phyloP scores from a whole-genome alignment of 2,113 vertebrate species.

The Archilochus colubris region DNA sequence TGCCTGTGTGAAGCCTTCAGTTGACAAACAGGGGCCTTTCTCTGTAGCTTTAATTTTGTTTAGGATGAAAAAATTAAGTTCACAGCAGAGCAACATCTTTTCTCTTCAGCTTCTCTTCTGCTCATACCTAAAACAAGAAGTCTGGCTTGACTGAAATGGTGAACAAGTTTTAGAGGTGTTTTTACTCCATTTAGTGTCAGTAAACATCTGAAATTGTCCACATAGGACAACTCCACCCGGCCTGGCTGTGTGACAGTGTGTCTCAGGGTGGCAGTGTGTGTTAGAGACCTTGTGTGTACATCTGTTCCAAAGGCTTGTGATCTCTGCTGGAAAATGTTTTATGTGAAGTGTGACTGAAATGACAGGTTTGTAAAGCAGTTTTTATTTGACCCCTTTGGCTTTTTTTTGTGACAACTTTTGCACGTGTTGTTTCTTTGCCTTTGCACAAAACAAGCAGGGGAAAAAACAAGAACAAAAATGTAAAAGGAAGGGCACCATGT shows the following conservation, averaged over 20 bases:
- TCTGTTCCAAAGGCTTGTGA: neutral
- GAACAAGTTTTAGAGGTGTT: neutral
- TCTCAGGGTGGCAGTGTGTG: neutral
- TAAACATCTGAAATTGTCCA: neutral
- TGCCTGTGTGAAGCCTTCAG: neutral
- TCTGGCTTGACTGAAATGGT: neutral
- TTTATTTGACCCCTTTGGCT: neutral
- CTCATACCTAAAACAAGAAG: neutral
- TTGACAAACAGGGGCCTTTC: neutral
- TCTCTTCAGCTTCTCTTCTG: neutral
- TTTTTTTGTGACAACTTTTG: neutral
- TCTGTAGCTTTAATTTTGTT: neutral
- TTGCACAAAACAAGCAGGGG: neutral
- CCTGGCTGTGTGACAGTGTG: neutral
- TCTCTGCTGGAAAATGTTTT: neutral
- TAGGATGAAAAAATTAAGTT: neutral
- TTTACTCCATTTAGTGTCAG: neutral
- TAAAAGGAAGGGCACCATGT: neutral
- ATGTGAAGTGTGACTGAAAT: neutral
- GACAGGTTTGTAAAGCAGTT: neutral
- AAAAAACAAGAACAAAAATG: neutral
- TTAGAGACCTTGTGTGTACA: neutral
- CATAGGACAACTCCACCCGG: neutral
- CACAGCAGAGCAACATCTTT: neutral
- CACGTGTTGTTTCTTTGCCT: neutral